Percentiles rank a stretch among this genome's conserved stretches.
Conservation (phyloP, 1,140 invertebrate genomes). For the Eueides isabella region DNA sequence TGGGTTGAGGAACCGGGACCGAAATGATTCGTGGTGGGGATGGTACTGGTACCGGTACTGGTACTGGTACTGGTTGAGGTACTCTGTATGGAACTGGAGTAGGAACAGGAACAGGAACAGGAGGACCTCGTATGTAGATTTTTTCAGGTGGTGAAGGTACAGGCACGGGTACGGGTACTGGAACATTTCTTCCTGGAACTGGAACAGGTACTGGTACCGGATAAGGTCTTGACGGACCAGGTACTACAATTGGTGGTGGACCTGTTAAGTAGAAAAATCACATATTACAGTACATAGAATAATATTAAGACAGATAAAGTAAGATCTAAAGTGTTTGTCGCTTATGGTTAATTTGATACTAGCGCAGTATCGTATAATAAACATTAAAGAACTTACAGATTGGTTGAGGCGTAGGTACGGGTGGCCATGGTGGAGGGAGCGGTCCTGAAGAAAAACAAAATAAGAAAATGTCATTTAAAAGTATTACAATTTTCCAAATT, state of each 20-base stretch:
- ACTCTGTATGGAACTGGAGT: slow-evolving; percentile 52
- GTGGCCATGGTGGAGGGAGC: slow-evolving; percentile 12
- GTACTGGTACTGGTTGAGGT: slow-evolving; percentile 49
- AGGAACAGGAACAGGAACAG: slow-evolving; percentile 51
- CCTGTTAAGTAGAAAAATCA: slow-evolving; percentile 42
- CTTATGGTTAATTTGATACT: too few relatives aligned
- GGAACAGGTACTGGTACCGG: slow-evolving; percentile 65
- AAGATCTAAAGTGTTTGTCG: not conserved
- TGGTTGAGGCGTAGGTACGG: slow-evolving; percentile 31
- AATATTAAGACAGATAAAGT: too few relatives aligned
- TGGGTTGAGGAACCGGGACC: slow-evolving; percentile 51
- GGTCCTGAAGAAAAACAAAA: not conserved
- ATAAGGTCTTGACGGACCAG: slow-evolving; percentile 61
- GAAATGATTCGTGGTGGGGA: slow-evolving; percentile 51
- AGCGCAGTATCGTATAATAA: not conserved
- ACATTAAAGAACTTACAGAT: slow-evolving; percentile 29
- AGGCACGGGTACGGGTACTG: slow-evolving; percentile 62
- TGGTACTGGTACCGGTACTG: slow-evolving; percentile 51
- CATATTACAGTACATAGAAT: not conserved
- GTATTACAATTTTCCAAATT: not conserved
- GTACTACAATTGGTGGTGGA: slow-evolving; percentile 58
- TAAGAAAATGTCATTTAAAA: not conserved
- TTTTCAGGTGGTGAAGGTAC: slow-evolving; percentile 63
- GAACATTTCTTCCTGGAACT: slow-evolving; percentile 58
- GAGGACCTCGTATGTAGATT: slow-evolving; percentile 59